Evolutionary conservation across 2,797 vertebrate species (phyloP).

Genomic region (Myotis findleyi): DNA sequence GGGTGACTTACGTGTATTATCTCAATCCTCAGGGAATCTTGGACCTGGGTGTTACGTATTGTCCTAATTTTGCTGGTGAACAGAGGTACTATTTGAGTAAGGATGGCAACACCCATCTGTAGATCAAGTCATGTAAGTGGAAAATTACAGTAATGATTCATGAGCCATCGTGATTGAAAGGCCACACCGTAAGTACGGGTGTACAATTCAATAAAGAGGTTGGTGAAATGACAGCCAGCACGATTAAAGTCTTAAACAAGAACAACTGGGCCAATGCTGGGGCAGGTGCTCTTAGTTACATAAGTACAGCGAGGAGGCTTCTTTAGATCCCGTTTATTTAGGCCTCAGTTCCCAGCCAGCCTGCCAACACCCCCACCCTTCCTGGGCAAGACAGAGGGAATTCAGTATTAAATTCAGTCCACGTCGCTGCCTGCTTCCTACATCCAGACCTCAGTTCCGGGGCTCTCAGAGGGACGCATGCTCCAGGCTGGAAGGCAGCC

Average conservation of each 20-base stretch:
- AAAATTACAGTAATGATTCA: conserved; percentile 28
- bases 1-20: neutral
- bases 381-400: neutral
- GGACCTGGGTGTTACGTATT: neutral
- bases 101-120: neutral
- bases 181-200: neutral
- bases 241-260: conserved; percentile 52
- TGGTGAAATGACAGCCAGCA: neutral
- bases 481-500: neutral
- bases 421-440: neutral
- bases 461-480: neutral
- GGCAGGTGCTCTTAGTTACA: neutral
- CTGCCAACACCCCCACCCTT: neutral
- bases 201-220: neutral
- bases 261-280: neutral
- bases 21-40: neutral
- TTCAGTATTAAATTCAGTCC: neutral
- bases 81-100: conserved; percentile 1
- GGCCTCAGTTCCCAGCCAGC: neutral
- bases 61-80: conserved; percentile 21
- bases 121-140: neutral
- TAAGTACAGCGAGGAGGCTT: neutral
- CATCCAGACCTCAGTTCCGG: neutral
- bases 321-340: neutral
- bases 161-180: neutral